Evolutionary conservation across 2,113 vertebrate species (phyloP).

Genomic region (Rafetus swinhoei): DNA sequence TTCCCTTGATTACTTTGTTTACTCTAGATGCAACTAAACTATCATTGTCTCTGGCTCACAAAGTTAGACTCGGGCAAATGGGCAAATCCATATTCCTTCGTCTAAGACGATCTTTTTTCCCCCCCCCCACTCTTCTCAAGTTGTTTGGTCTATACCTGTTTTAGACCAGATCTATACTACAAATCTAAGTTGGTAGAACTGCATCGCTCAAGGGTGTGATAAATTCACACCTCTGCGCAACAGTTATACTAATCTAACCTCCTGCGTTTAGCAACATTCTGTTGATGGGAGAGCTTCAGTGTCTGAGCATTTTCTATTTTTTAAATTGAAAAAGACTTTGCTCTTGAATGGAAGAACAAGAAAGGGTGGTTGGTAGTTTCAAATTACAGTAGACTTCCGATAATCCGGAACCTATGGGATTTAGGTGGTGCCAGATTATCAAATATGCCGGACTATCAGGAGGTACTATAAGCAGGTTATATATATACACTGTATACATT

Average conservation of each 20-base stretch:
- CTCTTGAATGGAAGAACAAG: neutral
- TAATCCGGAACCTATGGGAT: too few species aligned
- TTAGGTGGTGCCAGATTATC: too few species aligned
- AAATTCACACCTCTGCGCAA: neutral
- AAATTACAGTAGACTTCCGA: too few species aligned
- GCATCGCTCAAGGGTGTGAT: too few species aligned
- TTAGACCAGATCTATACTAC: neutral
- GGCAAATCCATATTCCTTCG: neutral
- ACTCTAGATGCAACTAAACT: neutral
- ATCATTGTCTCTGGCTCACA: neutral
- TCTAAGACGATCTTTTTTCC: neutral
- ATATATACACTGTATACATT: too few species aligned
- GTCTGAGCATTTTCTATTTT: neutral
- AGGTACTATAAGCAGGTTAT: too few species aligned
- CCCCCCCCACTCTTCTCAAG: neutral
- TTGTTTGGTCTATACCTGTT: neutral
- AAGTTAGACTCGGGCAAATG: neutral
- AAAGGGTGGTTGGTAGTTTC: neutral
- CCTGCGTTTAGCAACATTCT: neutral
- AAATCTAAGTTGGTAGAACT: neutral
- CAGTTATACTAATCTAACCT: neutral
- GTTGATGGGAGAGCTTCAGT: neutral
- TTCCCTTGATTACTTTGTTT: neutral
- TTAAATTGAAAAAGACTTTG: neutral
- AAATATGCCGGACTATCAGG: too few species aligned